These are phyloP conservation scores for Thalassophryne amazonica DNA, from an alignment of 2,797 vertebrate species.

Conservation along the genomic window DNA sequence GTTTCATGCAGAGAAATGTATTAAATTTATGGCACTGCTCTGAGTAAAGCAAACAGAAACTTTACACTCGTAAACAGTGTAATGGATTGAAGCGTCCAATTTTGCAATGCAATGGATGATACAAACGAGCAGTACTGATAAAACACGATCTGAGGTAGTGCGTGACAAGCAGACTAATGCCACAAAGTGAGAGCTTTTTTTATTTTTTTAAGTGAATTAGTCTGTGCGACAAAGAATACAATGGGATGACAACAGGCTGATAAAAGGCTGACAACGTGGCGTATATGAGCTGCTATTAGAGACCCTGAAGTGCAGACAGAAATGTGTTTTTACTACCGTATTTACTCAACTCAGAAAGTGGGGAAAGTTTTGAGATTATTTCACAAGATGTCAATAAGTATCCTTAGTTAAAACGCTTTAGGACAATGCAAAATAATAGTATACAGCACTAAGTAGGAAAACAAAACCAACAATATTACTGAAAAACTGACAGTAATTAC, in stretches of 20 bases:
- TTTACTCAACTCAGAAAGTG: slow-evolving; percentile 39
- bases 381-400: slow-evolving; percentile 6
- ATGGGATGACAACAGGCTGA: slow-evolving; percentile 55
- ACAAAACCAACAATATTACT: not conserved
- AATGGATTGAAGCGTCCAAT: slow-evolving; percentile 66
- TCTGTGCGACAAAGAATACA: slow-evolving; percentile 53
- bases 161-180: slow-evolving; percentile 58
- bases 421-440: not conserved
- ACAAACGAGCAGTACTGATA: slow-evolving; percentile 50
- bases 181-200: slow-evolving; percentile 44
- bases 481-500: not conserved
- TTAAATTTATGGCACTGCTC: slow-evolving; percentile 48
- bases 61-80: slow-evolving; percentile 52
- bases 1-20: slow-evolving; percentile 54
- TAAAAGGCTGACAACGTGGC: slow-evolving; percentile 54
- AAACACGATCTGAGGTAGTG: slow-evolving; percentile 44
- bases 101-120: slow-evolving; percentile 31
- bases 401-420: slow-evolving; percentile 24
- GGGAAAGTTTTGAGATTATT: slow-evolving; percentile 32
- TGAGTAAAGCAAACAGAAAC: slow-evolving; percentile 45
- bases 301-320: slow-evolving; percentile 43
- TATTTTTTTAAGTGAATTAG: slow-evolving; percentile 57
- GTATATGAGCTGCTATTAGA: slow-evolving; percentile 54
- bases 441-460: not conserved
- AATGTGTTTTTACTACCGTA: slow-evolving; percentile 47